Conservation (phyloP, 2,888 invertebrate genomes). For the Parascotia fuliginaria region DNA sequence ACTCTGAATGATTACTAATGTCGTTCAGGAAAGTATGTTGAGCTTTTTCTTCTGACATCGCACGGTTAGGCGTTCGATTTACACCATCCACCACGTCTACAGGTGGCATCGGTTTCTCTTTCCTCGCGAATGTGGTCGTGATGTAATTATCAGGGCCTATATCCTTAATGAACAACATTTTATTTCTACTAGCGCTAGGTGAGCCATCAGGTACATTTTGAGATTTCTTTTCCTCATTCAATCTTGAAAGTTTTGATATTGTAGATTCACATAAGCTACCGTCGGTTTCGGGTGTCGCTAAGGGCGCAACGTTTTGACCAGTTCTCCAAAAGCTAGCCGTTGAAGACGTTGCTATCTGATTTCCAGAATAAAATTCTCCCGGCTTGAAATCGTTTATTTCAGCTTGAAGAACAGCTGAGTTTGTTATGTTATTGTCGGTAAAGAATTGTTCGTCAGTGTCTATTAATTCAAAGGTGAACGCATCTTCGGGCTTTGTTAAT, state of each 20-base stretch:
- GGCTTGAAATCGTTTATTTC: constrained; percentile 79
- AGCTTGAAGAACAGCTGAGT: constrained; percentile 71
- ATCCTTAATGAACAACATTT: constrained; percentile 87
- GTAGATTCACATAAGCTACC: constrained; percentile 86
- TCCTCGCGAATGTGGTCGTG: constrained; percentile 87
- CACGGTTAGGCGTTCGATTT: constrained; percentile 70
- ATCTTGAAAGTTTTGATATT: constrained; percentile 81
- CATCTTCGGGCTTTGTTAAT: constrained; percentile 89
- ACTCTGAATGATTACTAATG: constrained; percentile 79
- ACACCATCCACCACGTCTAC: constrained; percentile 64
- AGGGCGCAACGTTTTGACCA: constrained; percentile 81
- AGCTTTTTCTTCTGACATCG: constrained; percentile 80
- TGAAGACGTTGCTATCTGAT: constrained; percentile 69
- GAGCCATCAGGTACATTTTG: constrained; percentile 76
- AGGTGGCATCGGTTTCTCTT: constrained; percentile 64
- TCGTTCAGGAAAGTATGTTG: constrained; percentile 79
- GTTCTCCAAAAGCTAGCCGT: constrained; percentile 74
- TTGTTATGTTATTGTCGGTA: constrained; percentile 80
- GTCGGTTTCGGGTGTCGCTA: constrained; percentile 87
- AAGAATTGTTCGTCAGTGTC: constrained; percentile 91
- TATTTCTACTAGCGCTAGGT: constrained; percentile 79
- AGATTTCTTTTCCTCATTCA: constrained; percentile 73
- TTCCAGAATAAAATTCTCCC: constrained; percentile 81
- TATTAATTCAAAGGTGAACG: constrained; percentile 93
- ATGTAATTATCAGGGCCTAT: constrained; percentile 91